These are phyloP conservation scores for Cyclina sinensis DNA, from an alignment of 1,140 invertebrate genomes.

Conservation along the genomic window DNA sequence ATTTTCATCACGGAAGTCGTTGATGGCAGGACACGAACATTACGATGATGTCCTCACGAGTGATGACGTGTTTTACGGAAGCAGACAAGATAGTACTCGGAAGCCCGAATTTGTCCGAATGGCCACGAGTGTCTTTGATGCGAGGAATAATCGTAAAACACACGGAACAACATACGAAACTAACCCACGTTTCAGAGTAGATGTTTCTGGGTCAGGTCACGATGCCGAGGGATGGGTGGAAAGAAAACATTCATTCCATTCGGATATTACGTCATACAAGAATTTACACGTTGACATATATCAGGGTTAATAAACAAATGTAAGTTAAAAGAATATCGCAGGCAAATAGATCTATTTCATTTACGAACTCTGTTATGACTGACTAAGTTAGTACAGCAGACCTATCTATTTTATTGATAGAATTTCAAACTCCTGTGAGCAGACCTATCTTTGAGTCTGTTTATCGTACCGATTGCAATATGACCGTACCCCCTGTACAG, in stretches of 20 bases:
- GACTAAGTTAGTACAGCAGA: too few species aligned
- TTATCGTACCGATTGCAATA: too few species aligned
- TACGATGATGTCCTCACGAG: constrained; percentile 72
- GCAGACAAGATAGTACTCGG: background rate
- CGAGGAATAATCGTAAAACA: constrained; percentile 17
- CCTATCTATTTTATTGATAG: too few species aligned
- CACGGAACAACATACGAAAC: constrained; percentile 66
- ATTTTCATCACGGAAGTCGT: constrained; percentile 71
- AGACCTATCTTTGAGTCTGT: too few species aligned
- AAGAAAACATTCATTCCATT: constrained; percentile 64
- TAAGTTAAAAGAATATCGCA: background rate
- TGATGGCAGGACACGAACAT: constrained; percentile 74
- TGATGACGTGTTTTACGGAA: constrained; percentile 76
- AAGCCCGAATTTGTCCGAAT: constrained; percentile 72
- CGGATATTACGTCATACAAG: constrained; percentile 72
- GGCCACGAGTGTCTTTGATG: constrained; percentile 72
- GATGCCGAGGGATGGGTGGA: constrained; percentile 68
- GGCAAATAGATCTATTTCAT: too few species aligned
- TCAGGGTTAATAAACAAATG: background rate
- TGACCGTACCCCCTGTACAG: too few species aligned
- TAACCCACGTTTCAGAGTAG: constrained; percentile 65
- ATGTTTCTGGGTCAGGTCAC: constrained; percentile 40
- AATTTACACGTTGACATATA: constrained; percentile 38
- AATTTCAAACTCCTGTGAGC: too few species aligned
- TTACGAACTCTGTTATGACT: too few species aligned